Evolutionary conservation across 2,113 vertebrate species (phyloP).

Genomic region (Oenanthe oenanthe): DNA sequence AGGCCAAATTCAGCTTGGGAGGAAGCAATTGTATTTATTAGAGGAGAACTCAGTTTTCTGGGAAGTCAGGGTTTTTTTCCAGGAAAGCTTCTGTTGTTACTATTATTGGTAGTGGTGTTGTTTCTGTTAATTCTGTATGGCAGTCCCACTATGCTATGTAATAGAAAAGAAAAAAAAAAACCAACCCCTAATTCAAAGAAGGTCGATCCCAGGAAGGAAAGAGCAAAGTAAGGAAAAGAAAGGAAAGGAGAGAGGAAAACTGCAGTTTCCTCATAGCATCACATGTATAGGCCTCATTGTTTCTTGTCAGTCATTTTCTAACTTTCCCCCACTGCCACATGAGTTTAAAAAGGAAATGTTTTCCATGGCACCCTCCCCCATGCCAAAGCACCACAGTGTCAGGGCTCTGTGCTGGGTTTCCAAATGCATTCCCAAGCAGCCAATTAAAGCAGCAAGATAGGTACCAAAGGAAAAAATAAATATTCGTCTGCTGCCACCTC

Average conservation of each 20-base stretch:
- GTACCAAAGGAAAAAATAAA: conserved; percentile 19
- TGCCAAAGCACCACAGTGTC: neutral
- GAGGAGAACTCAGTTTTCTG: neutral
- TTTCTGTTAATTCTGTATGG: neutral
- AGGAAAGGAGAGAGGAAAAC: neutral
- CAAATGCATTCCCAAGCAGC: neutral
- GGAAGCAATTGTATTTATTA: neutral
- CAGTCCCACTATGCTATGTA: neutral
- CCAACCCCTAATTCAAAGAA: neutral
- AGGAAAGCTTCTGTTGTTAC: neutral
- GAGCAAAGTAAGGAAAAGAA: neutral
- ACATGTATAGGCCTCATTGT: neutral
- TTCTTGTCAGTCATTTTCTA: neutral
- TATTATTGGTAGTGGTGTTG: neutral
- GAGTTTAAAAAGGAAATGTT: neutral
- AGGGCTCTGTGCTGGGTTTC: neutral
- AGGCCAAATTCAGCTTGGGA: neutral
- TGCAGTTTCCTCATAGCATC: neutral
- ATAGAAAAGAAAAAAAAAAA: neutral
- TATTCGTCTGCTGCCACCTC: neutral
- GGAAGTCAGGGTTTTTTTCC: neutral
- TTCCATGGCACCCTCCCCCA: neutral
- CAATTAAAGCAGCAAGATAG: conserved; percentile 31
- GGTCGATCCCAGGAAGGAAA: neutral
- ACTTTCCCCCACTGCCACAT: neutral